Evolutionary conservation across 2,888 invertebrate genomes (phyloP).

Genomic region (Thymelicus acteon): DNA sequence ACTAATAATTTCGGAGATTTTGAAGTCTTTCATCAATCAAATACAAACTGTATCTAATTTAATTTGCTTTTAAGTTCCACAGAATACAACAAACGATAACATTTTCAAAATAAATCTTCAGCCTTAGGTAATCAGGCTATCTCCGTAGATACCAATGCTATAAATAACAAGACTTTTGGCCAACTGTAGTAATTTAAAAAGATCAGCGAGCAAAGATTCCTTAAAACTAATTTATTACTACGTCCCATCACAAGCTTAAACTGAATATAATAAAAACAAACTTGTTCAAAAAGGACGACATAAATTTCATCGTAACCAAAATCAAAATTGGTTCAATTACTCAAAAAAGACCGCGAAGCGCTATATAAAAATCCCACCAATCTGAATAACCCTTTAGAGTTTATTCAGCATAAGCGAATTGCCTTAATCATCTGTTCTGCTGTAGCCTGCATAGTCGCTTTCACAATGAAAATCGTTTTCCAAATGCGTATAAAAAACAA

Average conservation of each 20-base stretch:
- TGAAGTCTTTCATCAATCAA: too few species aligned
- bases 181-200: not conserved
- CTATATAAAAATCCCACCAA: not conserved
- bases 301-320: not conserved
- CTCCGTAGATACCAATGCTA: too few species aligned
- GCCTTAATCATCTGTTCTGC: slow-evolving; percentile 66
- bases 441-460: slow-evolving; percentile 67
- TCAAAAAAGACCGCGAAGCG: not conserved
- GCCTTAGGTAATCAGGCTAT: too few species aligned
- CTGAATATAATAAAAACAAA: not conserved
- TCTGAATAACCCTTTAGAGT: slow-evolving; percentile 32
- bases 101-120: too few species aligned
- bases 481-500: slow-evolving; percentile 48
- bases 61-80: too few species aligned
- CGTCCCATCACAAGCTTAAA: not conserved
- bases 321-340: slow-evolving; percentile 9
- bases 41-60: too few species aligned
- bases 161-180: not conserved
- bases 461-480: slow-evolving; percentile 70
- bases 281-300: not conserved
- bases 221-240: too few species aligned
- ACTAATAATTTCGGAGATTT: too few species aligned
- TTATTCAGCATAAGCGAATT: slow-evolving; percentile 68
- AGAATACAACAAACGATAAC: too few species aligned
- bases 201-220: too few species aligned